Percentiles rank a stretch among this genome's conserved stretches.
Evolutionary conservation across 2,888 invertebrate genomes (phyloP).

Genomic region (Drosophila acutilabella): DNA sequence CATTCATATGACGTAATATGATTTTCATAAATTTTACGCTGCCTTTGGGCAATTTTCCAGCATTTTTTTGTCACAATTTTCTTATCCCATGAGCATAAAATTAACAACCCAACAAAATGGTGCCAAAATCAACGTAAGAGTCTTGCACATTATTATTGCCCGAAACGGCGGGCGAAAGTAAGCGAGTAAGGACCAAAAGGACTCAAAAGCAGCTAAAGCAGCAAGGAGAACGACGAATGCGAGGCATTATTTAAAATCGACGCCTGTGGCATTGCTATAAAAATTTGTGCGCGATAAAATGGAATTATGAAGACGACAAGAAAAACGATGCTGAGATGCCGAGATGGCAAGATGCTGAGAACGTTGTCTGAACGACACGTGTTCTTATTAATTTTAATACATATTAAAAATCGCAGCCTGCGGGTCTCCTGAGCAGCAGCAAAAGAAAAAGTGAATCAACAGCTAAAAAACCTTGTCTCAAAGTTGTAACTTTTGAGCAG

Average conservation of each 20-base stretch:
- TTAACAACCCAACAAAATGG: conserved; percentile 74
- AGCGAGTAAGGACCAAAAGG: not conserved
- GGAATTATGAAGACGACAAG: conserved; percentile 67
- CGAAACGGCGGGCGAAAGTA: not conserved
- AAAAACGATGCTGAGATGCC: not conserved
- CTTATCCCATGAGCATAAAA: conserved; percentile 74
- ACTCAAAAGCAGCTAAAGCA: not conserved
- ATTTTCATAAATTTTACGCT: conserved; percentile 21
- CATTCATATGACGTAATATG: conserved; percentile 16
- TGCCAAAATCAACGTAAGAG: conserved; percentile 63
- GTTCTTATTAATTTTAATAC: conserved; percentile 80
- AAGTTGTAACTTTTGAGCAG: conserved; percentile 46
- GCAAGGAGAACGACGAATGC: conserved; percentile 10
- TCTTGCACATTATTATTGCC: conserved; percentile 41
- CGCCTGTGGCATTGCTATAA: conserved; percentile 73
- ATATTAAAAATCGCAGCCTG: conserved; percentile 73
- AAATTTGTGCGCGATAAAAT: conserved; percentile 78
- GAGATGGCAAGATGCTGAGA: conserved; percentile 19
- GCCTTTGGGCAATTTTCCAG: conserved; percentile 62
- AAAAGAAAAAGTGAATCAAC: not conserved
- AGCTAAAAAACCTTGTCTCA: conserved; percentile 13
- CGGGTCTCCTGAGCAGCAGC: conserved; percentile 16
- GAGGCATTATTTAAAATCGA: conserved; percentile 71
- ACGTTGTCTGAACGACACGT: conserved; percentile 60
- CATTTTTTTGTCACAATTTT: conserved; percentile 66